These are phyloP conservation scores for Chlamydotis undulata DNA, from an alignment of 2,113 vertebrate species.

Conservation along the genomic window DNA sequence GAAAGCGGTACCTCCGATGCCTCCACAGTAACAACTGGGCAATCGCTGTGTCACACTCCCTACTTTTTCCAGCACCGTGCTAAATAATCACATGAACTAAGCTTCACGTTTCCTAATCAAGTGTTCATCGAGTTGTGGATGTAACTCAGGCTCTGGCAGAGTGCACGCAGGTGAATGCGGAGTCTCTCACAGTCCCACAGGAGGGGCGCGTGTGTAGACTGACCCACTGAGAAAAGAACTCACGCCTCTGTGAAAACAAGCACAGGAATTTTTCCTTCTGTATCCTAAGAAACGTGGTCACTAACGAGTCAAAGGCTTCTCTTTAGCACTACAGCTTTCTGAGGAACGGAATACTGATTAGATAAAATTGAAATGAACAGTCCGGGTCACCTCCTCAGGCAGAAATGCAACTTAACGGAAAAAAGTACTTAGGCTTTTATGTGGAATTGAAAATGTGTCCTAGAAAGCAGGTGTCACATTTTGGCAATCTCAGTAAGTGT, in stretches of 20 bases:
- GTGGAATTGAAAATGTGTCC: background rate
- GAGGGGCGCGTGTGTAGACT: background rate
- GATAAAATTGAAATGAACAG: background rate
- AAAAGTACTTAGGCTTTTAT: background rate
- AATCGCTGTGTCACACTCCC: background rate
- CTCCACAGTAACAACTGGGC: background rate
- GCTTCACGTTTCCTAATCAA: background rate
- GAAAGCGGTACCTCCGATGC: background rate
- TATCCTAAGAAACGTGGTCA: background rate
- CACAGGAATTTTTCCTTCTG: background rate
- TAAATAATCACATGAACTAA: background rate
- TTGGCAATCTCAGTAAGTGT: background rate
- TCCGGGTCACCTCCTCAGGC: background rate
- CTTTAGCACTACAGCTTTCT: background rate
- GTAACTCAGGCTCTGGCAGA: background rate
- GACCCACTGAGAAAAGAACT: background rate
- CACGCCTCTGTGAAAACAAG: background rate
- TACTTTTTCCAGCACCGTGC: background rate
- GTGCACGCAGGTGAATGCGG: background rate
- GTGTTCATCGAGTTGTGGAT: background rate
- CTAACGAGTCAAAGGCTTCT: background rate
- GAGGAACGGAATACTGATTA: background rate
- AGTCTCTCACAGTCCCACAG: background rate
- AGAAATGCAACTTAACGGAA: background rate
- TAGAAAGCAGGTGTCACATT: background rate